phyloP scores from a whole-genome alignment of 2,797 vertebrate genomes.

The Tragopan temminckii region DNA sequence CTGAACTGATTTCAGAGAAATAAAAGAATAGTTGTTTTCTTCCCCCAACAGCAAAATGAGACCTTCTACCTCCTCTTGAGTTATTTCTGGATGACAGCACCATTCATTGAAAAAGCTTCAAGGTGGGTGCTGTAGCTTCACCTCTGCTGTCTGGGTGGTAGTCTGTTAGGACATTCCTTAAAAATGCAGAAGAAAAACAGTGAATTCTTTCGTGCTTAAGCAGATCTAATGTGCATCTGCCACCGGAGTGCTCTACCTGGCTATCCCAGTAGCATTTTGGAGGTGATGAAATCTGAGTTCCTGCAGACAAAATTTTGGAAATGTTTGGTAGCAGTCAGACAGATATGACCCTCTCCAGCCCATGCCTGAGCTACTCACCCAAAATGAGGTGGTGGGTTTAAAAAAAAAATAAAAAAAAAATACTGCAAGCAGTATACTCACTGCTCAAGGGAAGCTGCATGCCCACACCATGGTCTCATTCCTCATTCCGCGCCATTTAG shows the following conservation, averaged over 20 bases:
- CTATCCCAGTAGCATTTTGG: neutral
- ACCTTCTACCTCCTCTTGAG: neutral
- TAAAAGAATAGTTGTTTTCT: neutral
- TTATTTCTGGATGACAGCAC: neutral
- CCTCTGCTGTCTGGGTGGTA: neutral
- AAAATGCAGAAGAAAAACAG: neutral
- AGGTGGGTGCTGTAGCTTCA: fast-evolving
- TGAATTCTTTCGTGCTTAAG: neutral
- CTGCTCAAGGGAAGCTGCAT: fast-evolving
- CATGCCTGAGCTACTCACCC: neutral
- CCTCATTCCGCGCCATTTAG: neutral
- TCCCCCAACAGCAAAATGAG: neutral
- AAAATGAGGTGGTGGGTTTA: neutral
- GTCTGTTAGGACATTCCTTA: neutral
- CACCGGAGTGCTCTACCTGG: neutral
- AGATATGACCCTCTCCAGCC: neutral
- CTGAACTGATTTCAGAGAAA: neutral
- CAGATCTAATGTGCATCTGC: fast-evolving
- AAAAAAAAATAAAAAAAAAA: neutral
- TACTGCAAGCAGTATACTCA: neutral
- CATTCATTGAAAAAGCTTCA: neutral
- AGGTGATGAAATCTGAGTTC: neutral
- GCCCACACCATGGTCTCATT: fast-evolving
- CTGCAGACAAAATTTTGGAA: neutral
- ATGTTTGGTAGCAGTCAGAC: neutral